Conservation (phyloP, 2,113 vertebrate genomes). For the Falcunculus frontatus region DNA sequence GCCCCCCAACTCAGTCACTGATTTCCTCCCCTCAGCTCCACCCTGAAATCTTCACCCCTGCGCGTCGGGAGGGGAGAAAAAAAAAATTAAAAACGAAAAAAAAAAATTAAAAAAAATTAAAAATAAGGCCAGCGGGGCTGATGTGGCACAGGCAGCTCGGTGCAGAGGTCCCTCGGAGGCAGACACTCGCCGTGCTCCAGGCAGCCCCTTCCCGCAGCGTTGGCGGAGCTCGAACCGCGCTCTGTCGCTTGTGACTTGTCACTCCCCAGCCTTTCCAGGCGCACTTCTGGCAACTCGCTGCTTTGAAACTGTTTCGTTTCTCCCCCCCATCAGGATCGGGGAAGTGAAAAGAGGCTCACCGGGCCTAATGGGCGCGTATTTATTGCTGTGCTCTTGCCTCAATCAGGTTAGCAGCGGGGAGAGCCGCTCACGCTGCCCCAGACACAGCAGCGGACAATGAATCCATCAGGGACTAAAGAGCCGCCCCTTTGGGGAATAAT, state of each 20-base stretch:
- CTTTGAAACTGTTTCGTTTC: neutral
- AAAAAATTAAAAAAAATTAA: too few relatives aligned
- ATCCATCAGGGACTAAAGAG: conserved; percentile 34
- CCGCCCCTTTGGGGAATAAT: conserved; percentile 52
- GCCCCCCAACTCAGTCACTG: fast-evolving
- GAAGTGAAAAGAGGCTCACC: conserved; percentile 35
- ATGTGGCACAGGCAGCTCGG: neutral
- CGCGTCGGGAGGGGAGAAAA: fast-evolving
- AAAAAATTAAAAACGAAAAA: too few relatives aligned
- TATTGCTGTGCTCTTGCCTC: neutral
- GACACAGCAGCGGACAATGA: conserved; percentile 25
- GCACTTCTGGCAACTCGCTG: neutral
- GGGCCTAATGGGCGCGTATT: neutral
- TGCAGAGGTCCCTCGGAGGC: neutral
- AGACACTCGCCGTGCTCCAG: neutral
- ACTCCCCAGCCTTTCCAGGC: neutral
- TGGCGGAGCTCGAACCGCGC: neutral
- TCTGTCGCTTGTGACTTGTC: neutral
- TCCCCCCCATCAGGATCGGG: neutral
- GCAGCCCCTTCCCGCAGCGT: neutral
- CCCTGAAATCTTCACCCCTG: neutral
- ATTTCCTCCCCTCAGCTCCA: neutral
- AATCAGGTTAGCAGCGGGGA: conserved; percentile 65
- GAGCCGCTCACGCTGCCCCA: conserved; percentile 7
- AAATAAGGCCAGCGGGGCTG: neutral